Conservation (phyloP, 30 jellyfish, hydroid and myxozoan genomes). For the Turritopsis dohrnii region DNA sequence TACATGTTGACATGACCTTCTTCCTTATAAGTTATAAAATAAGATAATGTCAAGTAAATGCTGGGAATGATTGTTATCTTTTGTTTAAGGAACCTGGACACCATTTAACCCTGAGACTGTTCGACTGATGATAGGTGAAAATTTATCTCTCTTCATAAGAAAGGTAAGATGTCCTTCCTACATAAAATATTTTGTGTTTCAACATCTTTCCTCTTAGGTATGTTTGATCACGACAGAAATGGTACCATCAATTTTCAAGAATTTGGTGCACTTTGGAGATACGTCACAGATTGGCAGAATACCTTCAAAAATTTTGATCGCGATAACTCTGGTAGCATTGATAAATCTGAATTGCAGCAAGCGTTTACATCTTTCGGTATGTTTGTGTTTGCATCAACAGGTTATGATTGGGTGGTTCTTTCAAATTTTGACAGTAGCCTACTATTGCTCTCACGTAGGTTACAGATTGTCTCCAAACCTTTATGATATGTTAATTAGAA, state of each 20-base stretch:
- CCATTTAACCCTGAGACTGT: conserved; percentile 87
- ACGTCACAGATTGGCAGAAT: conserved; percentile 96
- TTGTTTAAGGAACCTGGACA: conserved; percentile 69
- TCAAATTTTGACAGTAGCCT: background rate
- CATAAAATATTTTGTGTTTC: background rate
- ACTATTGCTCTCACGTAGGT: conserved; percentile 36
- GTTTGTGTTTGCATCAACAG: too few relatives aligned
- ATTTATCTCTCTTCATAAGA: background rate
- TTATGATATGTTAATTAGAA: conserved; percentile 58
- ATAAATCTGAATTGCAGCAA: conserved; percentile 65
- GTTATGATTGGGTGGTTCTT: too few relatives aligned
- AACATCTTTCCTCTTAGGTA: conserved; percentile 31
- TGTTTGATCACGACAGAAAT: conserved; percentile 79
- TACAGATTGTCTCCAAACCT: conserved; percentile 78
- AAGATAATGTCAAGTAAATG: background rate
- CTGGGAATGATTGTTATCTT: background rate
- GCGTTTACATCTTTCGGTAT: conserved; percentile 86
- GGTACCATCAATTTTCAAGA: conserved; percentile 85
- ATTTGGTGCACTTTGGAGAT: conserved; percentile 91
- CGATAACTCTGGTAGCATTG: conserved; percentile 89
- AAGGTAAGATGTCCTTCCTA: background rate
- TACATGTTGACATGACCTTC: too few relatives aligned
- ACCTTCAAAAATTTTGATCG: conserved; percentile 83
- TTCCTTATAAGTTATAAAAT: background rate
- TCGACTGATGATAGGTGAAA: conserved; percentile 67